phyloP scores from a whole-genome alignment of 2,888 invertebrate species.

The Sceliomorpha sp. region DNA sequence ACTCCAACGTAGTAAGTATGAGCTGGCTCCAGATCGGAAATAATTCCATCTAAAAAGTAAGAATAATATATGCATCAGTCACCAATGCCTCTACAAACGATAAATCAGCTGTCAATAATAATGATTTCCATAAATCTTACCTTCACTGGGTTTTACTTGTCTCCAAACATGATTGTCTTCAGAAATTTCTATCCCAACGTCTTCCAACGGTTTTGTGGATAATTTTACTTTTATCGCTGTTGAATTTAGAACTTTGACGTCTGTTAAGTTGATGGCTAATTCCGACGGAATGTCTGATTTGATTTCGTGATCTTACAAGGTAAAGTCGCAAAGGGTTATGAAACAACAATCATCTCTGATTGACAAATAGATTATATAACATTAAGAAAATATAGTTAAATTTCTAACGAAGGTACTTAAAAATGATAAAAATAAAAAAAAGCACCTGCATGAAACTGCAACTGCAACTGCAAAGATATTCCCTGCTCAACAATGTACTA shows the following conservation, averaged over 20 bases:
- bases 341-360: constrained; percentile 91
- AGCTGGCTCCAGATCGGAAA: constrained; percentile 76
- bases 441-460: too few relatives aligned
- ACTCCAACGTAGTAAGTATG: constrained; percentile 78
- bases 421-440: too few relatives aligned
- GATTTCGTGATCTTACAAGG: constrained; percentile 87
- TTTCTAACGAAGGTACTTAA: too few relatives aligned
- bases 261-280: constrained; percentile 71
- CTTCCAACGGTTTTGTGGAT: constrained; percentile 67
- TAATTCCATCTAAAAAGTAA: constrained; percentile 69
- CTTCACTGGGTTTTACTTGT: constrained; percentile 71
- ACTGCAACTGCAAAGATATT: too few relatives aligned
- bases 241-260: constrained; percentile 76
- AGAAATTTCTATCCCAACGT: constrained; percentile 71
- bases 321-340: constrained; percentile 92
- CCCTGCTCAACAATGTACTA: too few relatives aligned
- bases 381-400: too few relatives aligned
- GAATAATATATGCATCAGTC: too few relatives aligned
- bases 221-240: constrained; percentile 74
- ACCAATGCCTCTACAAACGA: too few relatives aligned
- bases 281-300: constrained; percentile 73
- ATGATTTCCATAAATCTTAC: too few relatives aligned
- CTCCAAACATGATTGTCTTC: constrained; percentile 75
- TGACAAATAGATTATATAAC: too few relatives aligned
- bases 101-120: too few relatives aligned